Evolutionary conservation across 2,113 vertebrate genomes (phyloP).

Genomic region (Hipposideros armiger): DNA sequence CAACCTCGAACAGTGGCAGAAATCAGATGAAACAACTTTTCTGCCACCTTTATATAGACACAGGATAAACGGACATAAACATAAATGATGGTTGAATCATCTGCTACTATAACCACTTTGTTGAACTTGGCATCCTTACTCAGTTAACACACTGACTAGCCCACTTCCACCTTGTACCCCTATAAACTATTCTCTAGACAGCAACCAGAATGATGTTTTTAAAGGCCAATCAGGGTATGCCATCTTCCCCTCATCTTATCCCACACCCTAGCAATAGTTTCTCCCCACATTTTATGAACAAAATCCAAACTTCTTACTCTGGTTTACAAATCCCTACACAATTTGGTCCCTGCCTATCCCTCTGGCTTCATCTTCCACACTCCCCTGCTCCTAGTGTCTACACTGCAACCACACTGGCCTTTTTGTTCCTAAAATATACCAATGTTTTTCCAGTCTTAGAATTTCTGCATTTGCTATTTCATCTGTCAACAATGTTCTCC

Average conservation of each 20-base stretch:
- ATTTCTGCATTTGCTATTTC: slow-evolving; percentile 46
- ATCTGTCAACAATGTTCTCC: slow-evolving; percentile 36
- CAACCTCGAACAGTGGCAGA: not conserved
- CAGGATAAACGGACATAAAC: not conserved
- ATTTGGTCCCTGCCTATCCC: not conserved
- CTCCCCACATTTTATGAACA: not conserved
- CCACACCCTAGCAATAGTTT: not conserved
- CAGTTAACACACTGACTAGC: not conserved
- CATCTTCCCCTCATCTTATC: not conserved
- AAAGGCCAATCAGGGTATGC: not conserved
- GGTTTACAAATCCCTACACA: slow-evolving; percentile 19
- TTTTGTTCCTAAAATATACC: slow-evolving; percentile 48
- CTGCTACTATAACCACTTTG: not conserved
- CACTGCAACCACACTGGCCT: not conserved
- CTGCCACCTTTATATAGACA: not conserved
- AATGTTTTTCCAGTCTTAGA: not conserved
- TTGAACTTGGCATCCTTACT: not conserved
- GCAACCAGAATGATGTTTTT: slow-evolving; percentile 33
- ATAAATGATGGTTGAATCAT: not conserved
- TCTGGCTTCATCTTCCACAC: not conserved
- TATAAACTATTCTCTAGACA: not conserved
- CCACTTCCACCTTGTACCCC: not conserved
- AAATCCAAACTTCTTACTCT: slow-evolving; percentile 47
- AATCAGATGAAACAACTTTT: slow-evolving; percentile 15
- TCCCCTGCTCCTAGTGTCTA: not conserved